A percentile compares a stretch with the other conserved stretches of the same genome.
phyloP scores from a whole-genome alignment of 2,797 vertebrate genomes.

The Gymnopithys bicolor region DNA sequence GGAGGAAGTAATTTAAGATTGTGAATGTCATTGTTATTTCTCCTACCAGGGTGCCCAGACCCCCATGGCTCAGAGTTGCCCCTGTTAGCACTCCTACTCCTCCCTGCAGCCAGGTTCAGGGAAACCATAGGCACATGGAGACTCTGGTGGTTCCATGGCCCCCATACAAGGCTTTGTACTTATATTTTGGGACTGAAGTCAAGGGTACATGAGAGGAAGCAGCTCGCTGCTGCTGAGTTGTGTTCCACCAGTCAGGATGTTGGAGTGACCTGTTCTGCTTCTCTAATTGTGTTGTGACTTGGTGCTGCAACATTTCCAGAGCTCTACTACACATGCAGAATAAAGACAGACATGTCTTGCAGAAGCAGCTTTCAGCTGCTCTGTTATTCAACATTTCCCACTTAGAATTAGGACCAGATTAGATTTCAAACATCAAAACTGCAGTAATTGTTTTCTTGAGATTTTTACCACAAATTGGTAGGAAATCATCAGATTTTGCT shows the following conservation, averaged over 20 bases:
- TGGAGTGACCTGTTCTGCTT: not conserved
- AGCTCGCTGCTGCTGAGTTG: not conserved
- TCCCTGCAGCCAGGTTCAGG: not conserved
- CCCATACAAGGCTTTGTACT: accelerated
- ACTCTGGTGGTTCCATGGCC: accelerated
- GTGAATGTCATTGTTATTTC: constrained; percentile 16
- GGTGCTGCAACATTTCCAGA: not conserved
- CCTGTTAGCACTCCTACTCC: not conserved
- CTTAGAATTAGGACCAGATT: not conserved
- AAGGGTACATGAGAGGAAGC: not conserved
- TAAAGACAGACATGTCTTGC: not conserved
- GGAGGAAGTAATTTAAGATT: constrained; percentile 38
- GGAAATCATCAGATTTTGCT: not conserved
- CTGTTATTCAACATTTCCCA: not conserved
- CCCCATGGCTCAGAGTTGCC: not conserved
- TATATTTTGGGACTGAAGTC: not conserved
- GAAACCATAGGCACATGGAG: not conserved
- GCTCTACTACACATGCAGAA: not conserved
- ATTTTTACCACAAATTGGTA: not conserved
- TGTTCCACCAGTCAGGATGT: accelerated
- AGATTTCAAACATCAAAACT: not conserved
- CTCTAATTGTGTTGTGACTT: accelerated
- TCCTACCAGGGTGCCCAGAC: not conserved
- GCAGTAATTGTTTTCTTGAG: not conserved
- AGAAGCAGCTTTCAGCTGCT: not conserved